Conservation (phyloP, 2,113 vertebrate genomes). For the Illadopsis cleaveri region DNA sequence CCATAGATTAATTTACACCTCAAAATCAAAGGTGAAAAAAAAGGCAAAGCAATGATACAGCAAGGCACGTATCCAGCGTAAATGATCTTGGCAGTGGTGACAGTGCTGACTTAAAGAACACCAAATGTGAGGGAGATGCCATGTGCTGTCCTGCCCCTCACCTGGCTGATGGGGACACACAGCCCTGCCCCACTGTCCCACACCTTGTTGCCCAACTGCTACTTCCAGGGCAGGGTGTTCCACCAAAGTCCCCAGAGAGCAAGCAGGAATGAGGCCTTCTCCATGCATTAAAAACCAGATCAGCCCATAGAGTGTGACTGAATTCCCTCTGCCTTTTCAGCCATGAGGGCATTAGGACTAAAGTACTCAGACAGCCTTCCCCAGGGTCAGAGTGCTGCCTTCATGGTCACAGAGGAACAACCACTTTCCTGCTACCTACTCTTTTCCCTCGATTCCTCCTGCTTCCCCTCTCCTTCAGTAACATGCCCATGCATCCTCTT, state of each 20-base stretch:
- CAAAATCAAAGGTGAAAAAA: neutral
- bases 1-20: neutral
- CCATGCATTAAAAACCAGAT: neutral
- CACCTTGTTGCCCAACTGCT: neutral
- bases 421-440: neutral
- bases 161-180: neutral
- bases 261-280: neutral
- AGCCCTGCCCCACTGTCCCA: neutral
- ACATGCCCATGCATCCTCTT: neutral
- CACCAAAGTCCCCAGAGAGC: accelerated
- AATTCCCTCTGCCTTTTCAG: neutral
- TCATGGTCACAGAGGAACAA: neutral
- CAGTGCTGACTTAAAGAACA: neutral
- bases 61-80: accelerated
- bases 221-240: neutral
- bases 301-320: accelerated
- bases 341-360: neutral
- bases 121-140: neutral
- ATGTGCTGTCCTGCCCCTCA: neutral
- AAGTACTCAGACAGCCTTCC: neutral
- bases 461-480: neutral
- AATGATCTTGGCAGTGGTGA: neutral
- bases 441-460: neutral
- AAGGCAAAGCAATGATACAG: neutral
- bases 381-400: neutral